Conservation (phyloP, 2,797 vertebrate genomes). For the Periophthalmus magnuspinnatus region DNA sequence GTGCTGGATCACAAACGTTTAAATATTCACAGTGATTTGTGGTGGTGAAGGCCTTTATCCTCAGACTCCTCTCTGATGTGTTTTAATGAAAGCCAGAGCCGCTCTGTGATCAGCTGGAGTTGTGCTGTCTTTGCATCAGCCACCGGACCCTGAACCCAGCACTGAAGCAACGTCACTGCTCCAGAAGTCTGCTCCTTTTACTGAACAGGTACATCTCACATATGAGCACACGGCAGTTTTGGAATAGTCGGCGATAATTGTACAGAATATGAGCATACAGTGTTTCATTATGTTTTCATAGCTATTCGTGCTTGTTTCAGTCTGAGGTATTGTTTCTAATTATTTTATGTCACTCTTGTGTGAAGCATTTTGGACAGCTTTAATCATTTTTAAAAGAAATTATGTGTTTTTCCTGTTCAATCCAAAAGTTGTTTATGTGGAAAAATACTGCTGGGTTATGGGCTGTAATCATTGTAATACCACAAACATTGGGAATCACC, state of each 20-base stretch:
- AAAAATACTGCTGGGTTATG: no score
- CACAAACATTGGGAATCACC: no score
- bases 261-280: no score
- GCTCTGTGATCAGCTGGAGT: conserved; percentile 46
- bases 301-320: no score
- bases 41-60: conserved; percentile 41
- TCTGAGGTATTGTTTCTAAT: no score
- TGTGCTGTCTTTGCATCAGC: conserved; percentile 38
- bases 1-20: conserved; percentile 41
- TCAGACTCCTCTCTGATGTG: conserved; percentile 62
- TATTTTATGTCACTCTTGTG: no score
- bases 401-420: no score
- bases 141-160: conserved; percentile 31
- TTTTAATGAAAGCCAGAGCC: conserved; percentile 54
- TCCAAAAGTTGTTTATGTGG: no score
- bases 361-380: no score
- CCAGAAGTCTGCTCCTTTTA: neutral
- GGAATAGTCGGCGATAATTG: neutral
- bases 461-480: no score
- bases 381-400: no score
- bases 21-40: conserved; percentile 59
- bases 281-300: no score
- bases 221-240: neutral
- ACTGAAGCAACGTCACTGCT: conserved; percentile 36
- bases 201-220: neutral